These are phyloP conservation scores for Oscheius sp. DNA, from an alignment of 2,888 invertebrate species.

Conservation along the genomic window DNA sequence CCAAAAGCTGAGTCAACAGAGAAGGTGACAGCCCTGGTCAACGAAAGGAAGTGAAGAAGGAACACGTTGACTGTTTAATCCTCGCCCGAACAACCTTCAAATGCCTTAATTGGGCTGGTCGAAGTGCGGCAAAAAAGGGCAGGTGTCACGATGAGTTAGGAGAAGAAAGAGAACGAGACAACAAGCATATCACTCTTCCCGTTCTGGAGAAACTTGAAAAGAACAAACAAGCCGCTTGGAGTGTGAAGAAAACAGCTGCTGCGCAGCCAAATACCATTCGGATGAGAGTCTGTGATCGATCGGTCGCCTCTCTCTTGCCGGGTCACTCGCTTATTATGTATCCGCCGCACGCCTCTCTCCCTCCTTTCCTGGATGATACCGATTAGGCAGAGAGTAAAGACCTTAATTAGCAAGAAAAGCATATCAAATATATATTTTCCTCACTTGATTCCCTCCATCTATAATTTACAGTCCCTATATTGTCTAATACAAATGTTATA, in stretches of 20 bases:
- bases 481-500: too few relatives aligned
- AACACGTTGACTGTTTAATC: too few relatives aligned
- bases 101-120: conserved; percentile 21
- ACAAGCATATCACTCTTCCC: background rate
- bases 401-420: background rate
- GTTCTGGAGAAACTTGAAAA: background rate
- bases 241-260: conserved; percentile 9
- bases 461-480: too few relatives aligned
- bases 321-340: conserved; percentile 27
- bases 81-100: background rate
- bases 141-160: conserved; percentile 3
- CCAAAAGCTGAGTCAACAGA: background rate
- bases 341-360: conserved; percentile 13
- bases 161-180: background rate
- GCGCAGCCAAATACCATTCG: conserved; percentile 28
- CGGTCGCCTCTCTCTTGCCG: conserved; percentile 17
- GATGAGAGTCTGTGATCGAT: conserved; percentile 24
- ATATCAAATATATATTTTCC: too few relatives aligned
- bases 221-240: conserved; percentile 12
- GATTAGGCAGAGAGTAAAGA: background rate
- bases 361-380: conserved; percentile 8
- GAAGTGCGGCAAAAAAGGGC: background rate
- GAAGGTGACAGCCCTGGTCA: background rate
- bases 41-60: background rate
- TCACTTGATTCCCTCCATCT: too few relatives aligned